Conservation (phyloP, 1,140 invertebrate species). For the Galleria mellonella region DNA sequence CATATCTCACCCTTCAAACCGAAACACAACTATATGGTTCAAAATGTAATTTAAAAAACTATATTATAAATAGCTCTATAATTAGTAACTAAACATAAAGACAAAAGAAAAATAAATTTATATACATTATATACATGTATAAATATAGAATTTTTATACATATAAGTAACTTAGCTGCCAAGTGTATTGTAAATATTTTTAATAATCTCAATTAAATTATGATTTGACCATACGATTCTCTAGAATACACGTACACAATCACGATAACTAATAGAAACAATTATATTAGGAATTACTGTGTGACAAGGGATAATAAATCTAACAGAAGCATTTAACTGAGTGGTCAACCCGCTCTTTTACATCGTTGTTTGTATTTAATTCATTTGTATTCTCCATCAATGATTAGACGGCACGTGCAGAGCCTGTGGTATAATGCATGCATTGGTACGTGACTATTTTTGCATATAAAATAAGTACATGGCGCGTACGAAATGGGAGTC, state of each 20-base stretch:
- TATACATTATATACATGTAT: too few relatives aligned
- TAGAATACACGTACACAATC: conserved; percentile 37
- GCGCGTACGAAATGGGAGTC: conserved; percentile 2
- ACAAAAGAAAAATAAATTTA: too few relatives aligned
- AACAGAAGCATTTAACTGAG: conserved; percentile 20
- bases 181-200: too few relatives aligned
- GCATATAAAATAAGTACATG: conserved; percentile 11
- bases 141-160: too few relatives aligned
- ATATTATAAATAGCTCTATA: too few relatives aligned
- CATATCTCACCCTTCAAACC: too few relatives aligned
- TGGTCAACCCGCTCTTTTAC: conserved; percentile 3
- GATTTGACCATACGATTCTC: conserved; percentile 31
- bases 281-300: conserved; percentile 33
- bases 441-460: conserved; percentile 14
- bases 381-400: conserved; percentile 13
- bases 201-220: too few relatives aligned
- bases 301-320: conserved; percentile 22
- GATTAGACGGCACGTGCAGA: conserved; percentile 17
- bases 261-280: conserved; percentile 37
- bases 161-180: too few relatives aligned
- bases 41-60: too few relatives aligned
- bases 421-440: conserved; percentile 7
- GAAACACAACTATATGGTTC: too few relatives aligned
- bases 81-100: too few relatives aligned
- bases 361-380: conserved; percentile 5